A percentile compares a stretch with the other conserved stretches of the same genome.
Conservation (phyloP, 2,888 invertebrate genomes). For the Lasius fuliginosus region DNA sequence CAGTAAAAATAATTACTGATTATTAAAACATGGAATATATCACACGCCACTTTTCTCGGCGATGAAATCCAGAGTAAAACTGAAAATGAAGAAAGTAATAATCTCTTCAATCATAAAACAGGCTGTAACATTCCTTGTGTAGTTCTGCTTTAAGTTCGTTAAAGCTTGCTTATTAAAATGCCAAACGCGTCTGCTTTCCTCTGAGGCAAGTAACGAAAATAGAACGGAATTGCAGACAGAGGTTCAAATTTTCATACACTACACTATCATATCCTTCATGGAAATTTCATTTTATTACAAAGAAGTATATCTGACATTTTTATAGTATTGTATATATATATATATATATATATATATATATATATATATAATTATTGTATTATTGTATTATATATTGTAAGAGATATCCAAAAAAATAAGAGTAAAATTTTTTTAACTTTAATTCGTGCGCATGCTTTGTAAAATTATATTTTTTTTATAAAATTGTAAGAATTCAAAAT, state of each 20-base stretch:
- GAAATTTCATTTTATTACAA: constrained; percentile 24
- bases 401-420: not conserved
- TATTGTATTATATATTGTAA: not conserved
- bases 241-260: not conserved
- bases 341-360: too few species aligned
- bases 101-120: constrained; percentile 1
- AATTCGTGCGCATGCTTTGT: not conserved
- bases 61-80: not conserved
- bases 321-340: too few species aligned
- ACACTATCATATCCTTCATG: not conserved
- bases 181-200: not conserved
- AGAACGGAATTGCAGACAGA: not conserved
- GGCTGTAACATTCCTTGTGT: not conserved
- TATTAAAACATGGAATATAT: not conserved
- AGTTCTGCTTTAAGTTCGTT: constrained; percentile 13
- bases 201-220: not conserved
- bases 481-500: not conserved
- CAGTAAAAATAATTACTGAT: not conserved
- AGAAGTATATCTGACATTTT: not conserved
- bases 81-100: constrained; percentile 26
- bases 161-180: constrained; percentile 35
- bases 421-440: not conserved
- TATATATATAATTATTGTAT: too few species aligned
- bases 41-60: not conserved
- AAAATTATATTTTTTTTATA: not conserved